These are phyloP conservation scores for Himalopsyche tibetana DNA, from an alignment of 2,888 invertebrate genomes.

Conservation along the genomic window DNA sequence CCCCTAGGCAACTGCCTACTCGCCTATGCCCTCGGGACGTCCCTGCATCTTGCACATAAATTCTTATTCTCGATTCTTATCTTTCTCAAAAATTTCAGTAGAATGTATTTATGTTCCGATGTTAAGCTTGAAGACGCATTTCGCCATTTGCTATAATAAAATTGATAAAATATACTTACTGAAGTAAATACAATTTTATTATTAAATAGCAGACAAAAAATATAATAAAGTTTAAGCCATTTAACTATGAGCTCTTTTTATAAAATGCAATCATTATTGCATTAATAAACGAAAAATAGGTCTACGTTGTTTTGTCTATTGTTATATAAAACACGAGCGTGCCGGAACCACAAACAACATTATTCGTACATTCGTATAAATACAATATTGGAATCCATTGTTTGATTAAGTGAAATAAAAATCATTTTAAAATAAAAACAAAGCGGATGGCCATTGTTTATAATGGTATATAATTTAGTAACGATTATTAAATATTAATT, in stretches of 20 bases:
- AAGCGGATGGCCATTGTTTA: not conserved
- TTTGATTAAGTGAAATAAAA: not conserved
- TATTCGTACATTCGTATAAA: not conserved
- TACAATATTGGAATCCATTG: not conserved
- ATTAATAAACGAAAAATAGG: not conserved
- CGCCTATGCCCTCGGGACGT: too few species aligned
- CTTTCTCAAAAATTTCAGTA: too few species aligned
- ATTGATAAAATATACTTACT: too few species aligned
- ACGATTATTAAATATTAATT: not conserved
- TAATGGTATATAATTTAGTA: not conserved
- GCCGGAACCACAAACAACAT: constrained; percentile 1
- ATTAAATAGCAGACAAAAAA: too few species aligned
- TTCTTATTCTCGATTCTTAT: too few species aligned
- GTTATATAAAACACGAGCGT: constrained; percentile 23
- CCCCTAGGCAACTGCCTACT: too few species aligned
- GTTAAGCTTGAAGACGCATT: too few species aligned
- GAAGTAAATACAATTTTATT: too few species aligned
- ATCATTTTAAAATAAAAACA: not conserved
- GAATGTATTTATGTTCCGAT: too few species aligned
- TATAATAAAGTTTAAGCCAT: too few species aligned
- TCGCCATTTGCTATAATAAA: too few species aligned
- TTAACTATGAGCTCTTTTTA: not conserved
- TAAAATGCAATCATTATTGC: not conserved
- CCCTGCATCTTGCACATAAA: too few species aligned
- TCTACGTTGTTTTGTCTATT: not conserved